Conservation (phyloP, 1,140 invertebrate genomes). For the Popillia japonica region DNA sequence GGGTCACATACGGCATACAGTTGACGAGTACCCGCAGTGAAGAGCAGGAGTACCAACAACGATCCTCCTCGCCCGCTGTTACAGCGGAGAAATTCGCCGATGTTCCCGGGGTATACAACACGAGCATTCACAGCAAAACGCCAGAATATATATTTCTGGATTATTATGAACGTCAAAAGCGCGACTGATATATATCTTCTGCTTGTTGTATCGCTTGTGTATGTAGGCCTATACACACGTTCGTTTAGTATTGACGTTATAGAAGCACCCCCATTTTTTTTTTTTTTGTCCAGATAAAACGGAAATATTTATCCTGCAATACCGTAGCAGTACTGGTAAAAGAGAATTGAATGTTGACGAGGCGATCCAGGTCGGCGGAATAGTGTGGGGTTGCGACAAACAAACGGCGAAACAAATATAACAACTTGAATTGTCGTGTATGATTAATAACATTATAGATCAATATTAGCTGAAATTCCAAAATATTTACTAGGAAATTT, state of each 20-base stretch:
- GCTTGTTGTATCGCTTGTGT: slow-evolving; percentile 35
- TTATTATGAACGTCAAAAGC: slow-evolving; percentile 49
- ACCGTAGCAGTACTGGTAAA: not conserved
- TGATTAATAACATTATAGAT: slow-evolving; percentile 35
- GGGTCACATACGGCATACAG: slow-evolving; percentile 45
- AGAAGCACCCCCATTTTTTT: not conserved
- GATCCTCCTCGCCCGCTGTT: too few relatives aligned
- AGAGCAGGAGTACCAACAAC: too few relatives aligned
- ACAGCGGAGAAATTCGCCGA: slow-evolving; percentile 20
- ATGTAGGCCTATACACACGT: not conserved
- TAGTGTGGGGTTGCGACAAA: not conserved
- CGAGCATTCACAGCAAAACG: not conserved
- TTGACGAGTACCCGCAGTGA: slow-evolving; percentile 49
- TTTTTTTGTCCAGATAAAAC: not conserved
- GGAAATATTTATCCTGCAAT: slow-evolving; percentile 31
- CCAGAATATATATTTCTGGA: slow-evolving; percentile 48
- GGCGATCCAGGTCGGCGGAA: not conserved
- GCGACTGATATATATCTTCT: slow-evolving; percentile 51
- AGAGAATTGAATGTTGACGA: not conserved
- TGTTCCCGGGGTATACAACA: not conserved
- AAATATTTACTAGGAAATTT: slow-evolving; percentile 21
- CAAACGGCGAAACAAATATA: slow-evolving; percentile 9
- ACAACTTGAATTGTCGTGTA: slow-evolving; percentile 12
- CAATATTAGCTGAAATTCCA: slow-evolving; percentile 19
- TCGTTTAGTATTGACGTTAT: slow-evolving; percentile 11